Conservation (phyloP, 1,140 invertebrate genomes). For the Achatina immaculata region DNA sequence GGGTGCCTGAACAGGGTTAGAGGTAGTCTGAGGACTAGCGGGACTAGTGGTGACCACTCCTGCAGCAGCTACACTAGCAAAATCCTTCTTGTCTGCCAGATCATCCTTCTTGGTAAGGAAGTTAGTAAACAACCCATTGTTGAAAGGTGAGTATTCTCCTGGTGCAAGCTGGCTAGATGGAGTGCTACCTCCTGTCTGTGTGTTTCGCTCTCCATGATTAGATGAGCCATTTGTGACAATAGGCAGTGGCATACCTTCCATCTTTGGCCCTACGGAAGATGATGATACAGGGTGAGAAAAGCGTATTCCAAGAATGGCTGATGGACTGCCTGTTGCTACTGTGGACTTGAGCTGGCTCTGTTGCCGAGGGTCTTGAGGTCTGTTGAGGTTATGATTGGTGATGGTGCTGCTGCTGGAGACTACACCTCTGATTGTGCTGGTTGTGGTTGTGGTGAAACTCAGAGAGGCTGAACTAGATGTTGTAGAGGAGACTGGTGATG, state of each 20-base stretch:
- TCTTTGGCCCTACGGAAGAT: constrained; percentile 8
- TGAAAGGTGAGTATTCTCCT: constrained; percentile 84
- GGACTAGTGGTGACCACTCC: constrained; percentile 71
- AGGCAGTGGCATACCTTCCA: constrained; percentile 59
- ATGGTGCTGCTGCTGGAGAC: constrained; percentile 71
- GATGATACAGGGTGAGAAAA: not conserved
- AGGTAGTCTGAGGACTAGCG: constrained; percentile 43
- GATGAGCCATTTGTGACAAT: constrained; percentile 56
- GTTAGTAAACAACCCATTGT: constrained; percentile 78
- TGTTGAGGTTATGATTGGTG: constrained; percentile 20
- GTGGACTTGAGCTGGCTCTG: constrained; percentile 31
- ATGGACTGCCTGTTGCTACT: constrained; percentile 27
- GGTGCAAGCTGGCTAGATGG: constrained; percentile 38
- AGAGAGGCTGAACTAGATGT: constrained; percentile 26
- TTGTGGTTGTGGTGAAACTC: constrained; percentile 30
- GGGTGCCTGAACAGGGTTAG: constrained; percentile 65
- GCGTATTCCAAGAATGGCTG: constrained; percentile 16
- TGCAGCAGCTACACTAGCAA: constrained; percentile 81
- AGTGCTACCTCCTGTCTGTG: not conserved
- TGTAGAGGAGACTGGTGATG: not conserved
- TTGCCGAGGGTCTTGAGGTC: constrained; percentile 3
- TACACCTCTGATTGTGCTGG: constrained; percentile 31
- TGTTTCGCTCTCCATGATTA: constrained; percentile 39
- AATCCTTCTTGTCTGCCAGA: constrained; percentile 76
- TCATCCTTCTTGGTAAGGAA: constrained; percentile 77